Evolutionary conservation across 2,113 vertebrate genomes (phyloP), one percentile per base, ranked within the genome.

Genomic region (Epinephelus lanceolatus): DNA sequence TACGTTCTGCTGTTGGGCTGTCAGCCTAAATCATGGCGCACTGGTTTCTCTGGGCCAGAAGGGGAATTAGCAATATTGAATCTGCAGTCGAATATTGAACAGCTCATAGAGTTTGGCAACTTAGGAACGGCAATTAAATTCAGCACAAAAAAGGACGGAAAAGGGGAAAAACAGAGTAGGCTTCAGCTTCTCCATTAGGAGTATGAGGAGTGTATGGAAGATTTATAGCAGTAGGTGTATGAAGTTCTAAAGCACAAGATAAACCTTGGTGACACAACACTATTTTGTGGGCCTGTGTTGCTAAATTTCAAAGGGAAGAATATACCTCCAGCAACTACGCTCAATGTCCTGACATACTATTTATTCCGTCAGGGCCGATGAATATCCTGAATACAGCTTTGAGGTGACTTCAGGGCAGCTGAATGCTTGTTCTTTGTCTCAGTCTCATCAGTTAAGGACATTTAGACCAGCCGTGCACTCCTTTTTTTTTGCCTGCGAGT

Each of bases 61-160:
- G 84, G 85, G 77, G 81, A 94, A 91, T 94, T 94, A 94, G 88
- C 86, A 0, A 88, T 93, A 94, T 93, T 94, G 91, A 90, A 93
- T 91, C 78, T 11, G 12, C 12, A 33, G 79, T 68, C 19, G 49
- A 90, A 88, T 87, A 89, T 86, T 83, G 84, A 88, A 42, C 76
- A 81, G 84, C 76, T 88, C 56, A 37, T 65, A 45, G 55, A 68
- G 71, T 83, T 76, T 62, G 53, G 74, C 55, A 57, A 72, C 61
- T 83, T 87, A 27, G 51, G 61, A 84, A 55, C 15, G 13, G 62
- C 69, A 77, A 86, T 86, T 84, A 83, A 87, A 86, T 55, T 37
- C 47, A 52, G 45, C 15, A 18, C 15, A 18, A 30, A 79, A 73
- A 59, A 84, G 73, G 42, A 27, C 3, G 4, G 52, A 69, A 78